These are phyloP conservation scores for Phalera bucephala DNA, from an alignment of 2,888 invertebrate genomes.

Conservation along the genomic window DNA sequence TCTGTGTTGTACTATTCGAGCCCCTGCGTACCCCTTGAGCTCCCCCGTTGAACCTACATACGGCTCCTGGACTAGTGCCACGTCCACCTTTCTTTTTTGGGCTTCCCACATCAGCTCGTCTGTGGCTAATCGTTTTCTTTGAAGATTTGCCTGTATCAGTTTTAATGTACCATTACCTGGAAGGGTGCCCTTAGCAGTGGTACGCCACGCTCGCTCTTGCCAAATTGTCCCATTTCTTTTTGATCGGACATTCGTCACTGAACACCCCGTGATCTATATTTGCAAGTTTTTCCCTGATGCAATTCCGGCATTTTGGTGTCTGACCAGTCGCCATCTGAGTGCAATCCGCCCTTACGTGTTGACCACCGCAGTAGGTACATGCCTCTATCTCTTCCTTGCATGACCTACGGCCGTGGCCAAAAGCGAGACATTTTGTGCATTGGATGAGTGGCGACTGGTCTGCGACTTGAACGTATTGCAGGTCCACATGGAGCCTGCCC, in stretches of 20 bases:
- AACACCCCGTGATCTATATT: neutral
- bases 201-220: neutral
- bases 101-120: neutral
- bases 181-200: neutral
- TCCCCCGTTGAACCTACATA: neutral
- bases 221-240: neutral
- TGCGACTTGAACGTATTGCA: too few species aligned
- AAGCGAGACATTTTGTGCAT: neutral
- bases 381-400: neutral
- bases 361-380: conserved; percentile 14
- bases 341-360: neutral
- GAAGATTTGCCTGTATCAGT: neutral
- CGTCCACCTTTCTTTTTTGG: neutral
- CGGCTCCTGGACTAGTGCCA: neutral
- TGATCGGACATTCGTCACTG: neutral
- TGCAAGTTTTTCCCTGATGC: too few species aligned
- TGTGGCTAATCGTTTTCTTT: neutral
- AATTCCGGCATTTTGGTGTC: too few species aligned
- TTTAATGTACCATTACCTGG: too few species aligned
- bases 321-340: too few species aligned
- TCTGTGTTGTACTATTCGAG: neutral
- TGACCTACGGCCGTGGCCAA: neutral
- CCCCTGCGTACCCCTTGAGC: neutral
- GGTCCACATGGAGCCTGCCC: too few species aligned
- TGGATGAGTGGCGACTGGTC: neutral